Evolutionary conservation across 2,888 invertebrate species (phyloP), one percentile per base, ranked within the genome.

Genomic region (Priocnemis perturbator): DNA sequence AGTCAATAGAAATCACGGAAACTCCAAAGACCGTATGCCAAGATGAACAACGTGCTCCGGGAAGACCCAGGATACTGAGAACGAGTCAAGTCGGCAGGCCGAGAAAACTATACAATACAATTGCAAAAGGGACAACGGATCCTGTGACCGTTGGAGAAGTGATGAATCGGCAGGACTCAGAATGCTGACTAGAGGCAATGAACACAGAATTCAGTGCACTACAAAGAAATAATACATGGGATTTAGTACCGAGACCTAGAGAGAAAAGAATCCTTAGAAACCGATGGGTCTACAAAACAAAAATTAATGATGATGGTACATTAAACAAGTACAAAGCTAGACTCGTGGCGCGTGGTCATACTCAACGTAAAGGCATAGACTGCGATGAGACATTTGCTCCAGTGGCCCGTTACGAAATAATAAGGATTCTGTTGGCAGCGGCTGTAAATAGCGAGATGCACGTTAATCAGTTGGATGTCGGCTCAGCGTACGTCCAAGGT

Each of bases 401-500:
- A 2, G 76, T 76, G 17, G 74, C 72, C 0, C 59, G 69, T 0
- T 11, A 69, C 9, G 30, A 63, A 23, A 69, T 71, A 0, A 26
- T 76, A 0, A 56, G 71, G 0, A n/a, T 74, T 0, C 9, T 78
- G 2, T 21, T 65, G 1, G 63, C 73, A 0, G 17, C 79, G 7
- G 73, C 76, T 3, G 74, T 63, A 20, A 53, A 64, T 14, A 30
- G 52, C 2, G 64, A 48, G 0, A 67, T 81, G 72, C 14, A 66
- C 2, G 69, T 82, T 4, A 26, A 69, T 21, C 78, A 83, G 17
- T 47, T 79, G 2, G 78, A 81, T 30, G 64, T 81, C 0, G 67
- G 64, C 0, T 75, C 78, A 0, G 79, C 81, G 3, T 81, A 76
- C 47, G 21, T 81, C n/a, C 76, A 79, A 47, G 79, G 81, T 3